Evolutionary conservation across 2,113 vertebrate species (phyloP).

Genomic region (Tamias sibiricus): DNA sequence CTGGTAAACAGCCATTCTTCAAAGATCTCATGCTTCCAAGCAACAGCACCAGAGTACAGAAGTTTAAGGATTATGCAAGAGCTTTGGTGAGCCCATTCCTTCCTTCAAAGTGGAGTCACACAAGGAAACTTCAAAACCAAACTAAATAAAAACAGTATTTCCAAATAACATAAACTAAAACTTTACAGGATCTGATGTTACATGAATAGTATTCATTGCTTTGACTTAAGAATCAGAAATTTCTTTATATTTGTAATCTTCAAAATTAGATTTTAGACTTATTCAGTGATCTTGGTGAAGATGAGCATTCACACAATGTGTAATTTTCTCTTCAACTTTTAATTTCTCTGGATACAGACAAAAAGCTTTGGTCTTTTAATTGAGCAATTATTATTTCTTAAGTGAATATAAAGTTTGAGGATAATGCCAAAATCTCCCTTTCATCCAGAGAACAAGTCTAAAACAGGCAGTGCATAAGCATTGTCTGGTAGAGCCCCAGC

Average conservation of each 20-base stretch:
- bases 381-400: conserved; percentile 76
- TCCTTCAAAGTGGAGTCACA: conserved; percentile 55
- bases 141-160: conserved; percentile 22
- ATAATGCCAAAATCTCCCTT: conserved; percentile 59
- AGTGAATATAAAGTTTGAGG: conserved; percentile 50
- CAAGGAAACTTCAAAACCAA: conserved; percentile 63
- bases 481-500: conserved; percentile 23
- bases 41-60: neutral
- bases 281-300: conserved; percentile 45
- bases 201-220: conserved; percentile 54
- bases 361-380: conserved; percentile 61
- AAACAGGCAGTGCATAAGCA: neutral
- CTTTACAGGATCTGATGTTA: conserved; percentile 51
- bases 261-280: too few relatives aligned
- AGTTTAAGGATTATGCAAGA: neutral
- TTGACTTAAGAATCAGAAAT: conserved; percentile 52
- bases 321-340: conserved; percentile 65
- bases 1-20: conserved; percentile 15
- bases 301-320: conserved; percentile 29
- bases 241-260: conserved; percentile 66
- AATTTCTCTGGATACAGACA: conserved; percentile 68
- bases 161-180: conserved; percentile 56
- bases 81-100: neutral
- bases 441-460: conserved; percentile 57
- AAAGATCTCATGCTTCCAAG: neutral